Evolutionary conservation across 2,113 vertebrate species (phyloP), one percentile per base, ranked within the genome.

Genomic region (Apodemus sylvaticus): DNA sequence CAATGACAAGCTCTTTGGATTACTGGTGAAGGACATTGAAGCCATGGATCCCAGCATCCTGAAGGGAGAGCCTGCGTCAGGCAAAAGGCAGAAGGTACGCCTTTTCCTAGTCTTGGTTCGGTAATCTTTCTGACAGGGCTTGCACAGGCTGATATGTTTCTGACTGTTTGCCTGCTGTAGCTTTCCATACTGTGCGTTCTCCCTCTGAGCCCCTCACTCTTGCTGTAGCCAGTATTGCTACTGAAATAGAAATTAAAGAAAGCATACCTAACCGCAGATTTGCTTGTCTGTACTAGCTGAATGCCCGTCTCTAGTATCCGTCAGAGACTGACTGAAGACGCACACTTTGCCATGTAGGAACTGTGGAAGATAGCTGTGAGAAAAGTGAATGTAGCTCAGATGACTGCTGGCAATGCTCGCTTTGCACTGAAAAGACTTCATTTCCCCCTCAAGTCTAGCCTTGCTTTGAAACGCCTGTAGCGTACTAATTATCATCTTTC

Each of bases 21-120:
- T 99, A 60, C 7, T 99, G 77, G 98, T 99, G 31, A 99, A 99
- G 98, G 99, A 99, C 64, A 99, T 99, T 29, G 99, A 99, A 90
- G 99, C 98, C 55, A 99, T 99, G 99, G 99, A 99, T 97, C 99
- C 99, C 82, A 99, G 99, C 98, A 99, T 99, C 96, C 98, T 99
- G 26, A 99, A 98, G 93, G 99, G 99, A 83, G 99, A 99, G 83
- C 89, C 98, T 0, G 95, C 96, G 9, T 96, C 98, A 3, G 97
- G 98, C 79, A 99, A 99, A 96, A 99, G 99, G 96, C 99, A 98
- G 58, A 99, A 99, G 99, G 99, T 99, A 98, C 16, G 96, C 9
- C n/a, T 58, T 60, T 39, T 94, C 82, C 42, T 92, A 8, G 76
- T 89, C 36, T 68, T 62, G 53, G 45, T 36, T 74, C 51, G 77